Conservation (phyloP, 2,113 vertebrate species). For the Candoia aspera region DNA sequence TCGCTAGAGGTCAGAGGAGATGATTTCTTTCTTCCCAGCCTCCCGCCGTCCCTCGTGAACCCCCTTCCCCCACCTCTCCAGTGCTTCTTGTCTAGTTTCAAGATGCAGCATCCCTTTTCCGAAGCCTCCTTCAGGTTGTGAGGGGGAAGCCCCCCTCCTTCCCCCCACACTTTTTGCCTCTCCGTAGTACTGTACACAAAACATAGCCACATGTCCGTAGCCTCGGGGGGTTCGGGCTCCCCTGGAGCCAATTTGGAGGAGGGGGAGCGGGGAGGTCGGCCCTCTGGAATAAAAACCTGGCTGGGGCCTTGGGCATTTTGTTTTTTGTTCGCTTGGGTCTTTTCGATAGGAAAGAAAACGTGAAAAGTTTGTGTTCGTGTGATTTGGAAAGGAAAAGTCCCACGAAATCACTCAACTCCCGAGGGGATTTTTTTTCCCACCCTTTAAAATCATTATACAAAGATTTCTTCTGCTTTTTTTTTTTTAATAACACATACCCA, state of each 20-base stretch:
- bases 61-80: conserved; percentile 73
- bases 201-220: conserved; percentile 4
- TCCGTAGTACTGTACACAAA: conserved; percentile 18
- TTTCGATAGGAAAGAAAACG: neutral
- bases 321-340: neutral
- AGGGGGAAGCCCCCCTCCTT: conserved; percentile 13
- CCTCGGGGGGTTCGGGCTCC: neutral
- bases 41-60: conserved; percentile 71
- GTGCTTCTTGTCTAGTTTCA: conserved; percentile 75
- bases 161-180: neutral
- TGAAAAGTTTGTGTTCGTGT: conserved; percentile 5
- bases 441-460: neutral
- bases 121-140: conserved; percentile 70
- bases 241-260: conserved; percentile 28
- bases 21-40: conserved; percentile 79
- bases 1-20: conserved; percentile 95
- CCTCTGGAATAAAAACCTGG: conserved; percentile 1
- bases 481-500: neutral
- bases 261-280: neutral
- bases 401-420: conserved; percentile 20
- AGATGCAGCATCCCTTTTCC: conserved; percentile 70
- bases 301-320: neutral
- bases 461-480: neutral
- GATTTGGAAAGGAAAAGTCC: conserved; percentile 36
- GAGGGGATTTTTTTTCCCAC: neutral